Evolutionary conservation across 2,797 vertebrate genomes (phyloP).

Genomic region (Syndactyla subalaris): DNA sequence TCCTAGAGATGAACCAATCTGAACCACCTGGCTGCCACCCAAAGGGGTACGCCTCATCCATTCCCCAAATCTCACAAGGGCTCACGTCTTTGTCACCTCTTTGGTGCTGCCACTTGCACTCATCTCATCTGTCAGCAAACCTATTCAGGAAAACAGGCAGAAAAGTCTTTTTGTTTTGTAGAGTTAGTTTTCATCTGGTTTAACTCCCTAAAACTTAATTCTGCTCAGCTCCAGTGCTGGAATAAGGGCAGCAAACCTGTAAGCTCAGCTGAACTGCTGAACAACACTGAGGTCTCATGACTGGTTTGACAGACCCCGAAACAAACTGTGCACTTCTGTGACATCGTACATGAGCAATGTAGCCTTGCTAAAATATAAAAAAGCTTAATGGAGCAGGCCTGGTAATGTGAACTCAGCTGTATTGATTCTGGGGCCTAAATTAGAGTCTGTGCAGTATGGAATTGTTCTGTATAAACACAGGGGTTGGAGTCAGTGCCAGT

Average conservation of each 20-base stretch:
- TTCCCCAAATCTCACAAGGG: neutral
- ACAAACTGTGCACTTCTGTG: neutral
- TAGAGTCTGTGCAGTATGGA: neutral
- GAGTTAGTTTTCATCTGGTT: neutral
- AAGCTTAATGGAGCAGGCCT: neutral
- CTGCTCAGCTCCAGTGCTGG: neutral
- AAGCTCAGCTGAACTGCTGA: neutral
- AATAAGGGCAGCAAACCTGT: neutral
- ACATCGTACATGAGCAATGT: neutral
- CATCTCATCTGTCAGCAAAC: neutral
- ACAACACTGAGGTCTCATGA: neutral
- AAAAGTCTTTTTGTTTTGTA: neutral
- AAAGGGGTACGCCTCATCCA: neutral
- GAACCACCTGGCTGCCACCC: neutral
- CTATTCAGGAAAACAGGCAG: neutral
- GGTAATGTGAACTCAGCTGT: neutral
- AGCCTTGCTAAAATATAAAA: neutral
- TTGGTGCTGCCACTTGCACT: neutral
- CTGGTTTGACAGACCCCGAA: neutral
- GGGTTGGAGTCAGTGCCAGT: neutral
- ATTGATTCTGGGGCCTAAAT: neutral
- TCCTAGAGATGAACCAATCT: neutral
- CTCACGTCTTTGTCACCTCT: neutral
- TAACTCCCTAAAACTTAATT: neutral
- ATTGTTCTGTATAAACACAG: neutral